These are phyloP conservation scores for Phenacoccus solenopsis DNA, from an alignment of 1,140 invertebrate genomes.

Conservation along the genomic window DNA sequence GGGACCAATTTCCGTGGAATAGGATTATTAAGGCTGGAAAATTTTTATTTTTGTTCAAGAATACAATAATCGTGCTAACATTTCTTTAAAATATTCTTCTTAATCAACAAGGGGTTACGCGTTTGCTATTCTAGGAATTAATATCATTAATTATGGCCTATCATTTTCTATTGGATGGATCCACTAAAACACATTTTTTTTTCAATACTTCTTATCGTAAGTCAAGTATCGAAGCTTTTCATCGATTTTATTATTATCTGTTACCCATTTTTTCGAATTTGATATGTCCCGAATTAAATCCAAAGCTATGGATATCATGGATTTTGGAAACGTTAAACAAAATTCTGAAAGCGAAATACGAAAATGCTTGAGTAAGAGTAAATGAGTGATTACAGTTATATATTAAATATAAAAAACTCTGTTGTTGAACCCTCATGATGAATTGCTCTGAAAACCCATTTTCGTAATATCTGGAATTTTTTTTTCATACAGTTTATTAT, in stretches of 20 bases:
- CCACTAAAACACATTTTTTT: constrained; percentile 84
- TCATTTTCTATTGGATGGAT: constrained; percentile 61
- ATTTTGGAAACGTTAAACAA: constrained; percentile 74
- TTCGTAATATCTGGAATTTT: too few species aligned
- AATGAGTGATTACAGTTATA: constrained; percentile 46
- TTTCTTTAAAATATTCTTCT: constrained; percentile 73
- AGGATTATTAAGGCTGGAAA: constrained; percentile 88
- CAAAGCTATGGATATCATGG: constrained; percentile 86
- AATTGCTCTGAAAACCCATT: too few species aligned
- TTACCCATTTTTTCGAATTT: constrained; percentile 91
- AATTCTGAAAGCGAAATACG: constrained; percentile 67
- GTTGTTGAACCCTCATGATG: constrained; percentile 37
- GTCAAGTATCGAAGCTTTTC: constrained; percentile 66
- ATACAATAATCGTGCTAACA: constrained; percentile 61
- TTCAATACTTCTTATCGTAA: constrained; percentile 61
- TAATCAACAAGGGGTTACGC: constrained; percentile 81
- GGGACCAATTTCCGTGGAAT: constrained; percentile 97
- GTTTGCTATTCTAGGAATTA: constrained; percentile 85
- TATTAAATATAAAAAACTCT: constrained; percentile 59
- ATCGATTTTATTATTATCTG: constrained; percentile 86
- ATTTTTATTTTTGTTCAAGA: constrained; percentile 77
- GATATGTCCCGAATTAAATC: constrained; percentile 84
- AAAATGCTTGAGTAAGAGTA: constrained; percentile 41
- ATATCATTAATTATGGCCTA: constrained; percentile 84
- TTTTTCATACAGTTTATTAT: too few species aligned